Evolutionary conservation across 1,140 invertebrate species (phyloP).

Genomic region (Leptinotarsa undecemlineata): DNA sequence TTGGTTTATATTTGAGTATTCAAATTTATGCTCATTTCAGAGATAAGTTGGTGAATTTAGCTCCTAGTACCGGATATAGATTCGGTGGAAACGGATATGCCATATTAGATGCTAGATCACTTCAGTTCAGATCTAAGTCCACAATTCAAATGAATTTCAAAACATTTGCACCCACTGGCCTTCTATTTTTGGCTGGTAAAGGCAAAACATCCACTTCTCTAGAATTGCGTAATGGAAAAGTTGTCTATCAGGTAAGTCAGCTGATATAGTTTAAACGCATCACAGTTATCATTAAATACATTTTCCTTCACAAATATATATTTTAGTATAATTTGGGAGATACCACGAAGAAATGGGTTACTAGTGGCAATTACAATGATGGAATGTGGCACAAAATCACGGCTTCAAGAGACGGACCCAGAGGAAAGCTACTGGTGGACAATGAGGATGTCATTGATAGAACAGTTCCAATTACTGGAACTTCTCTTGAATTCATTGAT

Average conservation of each 20-base stretch:
- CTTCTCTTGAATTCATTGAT: constrained; percentile 50
- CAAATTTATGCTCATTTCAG: constrained; percentile 50
- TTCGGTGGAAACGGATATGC: constrained; percentile 89
- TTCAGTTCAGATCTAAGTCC: constrained; percentile 61
- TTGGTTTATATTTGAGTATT: no score
- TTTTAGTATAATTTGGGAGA: constrained; percentile 70
- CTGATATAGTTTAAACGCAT: background rate
- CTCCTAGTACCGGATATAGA: constrained; percentile 70
- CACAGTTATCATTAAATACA: background rate
- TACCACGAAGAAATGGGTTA: constrained; percentile 55
- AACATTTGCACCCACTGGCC: constrained; percentile 81
- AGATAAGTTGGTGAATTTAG: constrained; percentile 66
- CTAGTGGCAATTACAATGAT: constrained; percentile 73
- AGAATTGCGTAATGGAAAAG: constrained; percentile 76
- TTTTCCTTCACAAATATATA: background rate
- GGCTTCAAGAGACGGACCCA: constrained; percentile 67
- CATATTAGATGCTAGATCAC: constrained; percentile 64
- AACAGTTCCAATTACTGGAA: constrained; percentile 52
- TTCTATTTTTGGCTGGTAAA: constrained; percentile 84
- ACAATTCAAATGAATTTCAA: constrained; percentile 79
- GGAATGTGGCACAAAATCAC: constrained; percentile 81
- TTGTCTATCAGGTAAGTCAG: constrained; percentile 68
- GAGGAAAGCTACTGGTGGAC: constrained; percentile 74
- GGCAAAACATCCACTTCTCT: constrained; percentile 78
- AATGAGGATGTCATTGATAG: constrained; percentile 55